Percentiles rank a stretch among this genome's conserved stretches.
Conservation (phyloP, 2,797 vertebrate species). For the Molossus alvarezi region DNA sequence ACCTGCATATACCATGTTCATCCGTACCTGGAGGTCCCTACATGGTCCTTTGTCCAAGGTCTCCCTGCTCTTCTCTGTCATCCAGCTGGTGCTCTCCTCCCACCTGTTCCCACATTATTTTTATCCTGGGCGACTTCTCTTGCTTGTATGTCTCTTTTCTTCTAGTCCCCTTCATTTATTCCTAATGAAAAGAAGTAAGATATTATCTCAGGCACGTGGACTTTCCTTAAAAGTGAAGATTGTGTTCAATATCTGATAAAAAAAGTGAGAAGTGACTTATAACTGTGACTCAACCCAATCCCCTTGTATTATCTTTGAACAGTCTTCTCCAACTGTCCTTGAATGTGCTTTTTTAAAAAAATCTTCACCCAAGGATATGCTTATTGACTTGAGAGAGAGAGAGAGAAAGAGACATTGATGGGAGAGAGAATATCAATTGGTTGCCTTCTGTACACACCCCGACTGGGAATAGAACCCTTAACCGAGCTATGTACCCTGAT, state of each 20-base stretch:
- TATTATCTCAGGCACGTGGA: background rate
- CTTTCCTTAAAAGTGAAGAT: background rate
- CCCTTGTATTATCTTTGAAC: background rate
- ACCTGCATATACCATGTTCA: background rate
- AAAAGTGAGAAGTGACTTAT: background rate
- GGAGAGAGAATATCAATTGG: background rate
- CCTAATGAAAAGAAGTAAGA: background rate
- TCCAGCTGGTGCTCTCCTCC: background rate
- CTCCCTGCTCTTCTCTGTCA: background rate
- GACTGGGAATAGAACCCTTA: background rate
- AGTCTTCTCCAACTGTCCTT: background rate
- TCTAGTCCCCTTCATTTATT: background rate
- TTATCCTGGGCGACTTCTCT: background rate
- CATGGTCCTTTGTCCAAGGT: background rate
- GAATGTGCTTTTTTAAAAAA: background rate
- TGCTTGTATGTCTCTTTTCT: background rate
- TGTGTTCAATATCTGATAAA: background rate
- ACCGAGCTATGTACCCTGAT: background rate
- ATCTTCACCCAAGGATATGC: no score
- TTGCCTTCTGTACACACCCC: background rate
- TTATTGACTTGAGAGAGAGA: background rate
- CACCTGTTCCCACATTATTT: background rate
- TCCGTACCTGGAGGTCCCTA: background rate
- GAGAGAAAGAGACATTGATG: background rate
- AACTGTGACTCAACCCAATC: background rate